Conservation (phyloP, 2,113 vertebrate genomes). For the Plestiodon gilberti region DNA sequence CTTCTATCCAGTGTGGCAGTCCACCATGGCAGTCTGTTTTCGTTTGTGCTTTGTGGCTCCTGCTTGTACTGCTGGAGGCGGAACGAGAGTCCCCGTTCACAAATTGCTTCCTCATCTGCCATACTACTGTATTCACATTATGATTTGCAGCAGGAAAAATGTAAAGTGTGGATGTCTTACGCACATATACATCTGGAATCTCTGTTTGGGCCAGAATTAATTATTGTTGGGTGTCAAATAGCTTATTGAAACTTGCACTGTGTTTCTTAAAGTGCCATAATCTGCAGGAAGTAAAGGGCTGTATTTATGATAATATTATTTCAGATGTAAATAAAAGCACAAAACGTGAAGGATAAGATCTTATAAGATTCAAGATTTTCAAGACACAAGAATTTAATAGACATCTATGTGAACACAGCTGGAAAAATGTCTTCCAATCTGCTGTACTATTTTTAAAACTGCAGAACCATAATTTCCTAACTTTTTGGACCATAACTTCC, state of each 20-base stretch:
- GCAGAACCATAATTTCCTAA: not conserved
- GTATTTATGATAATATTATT: not conserved
- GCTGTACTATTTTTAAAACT: conserved; percentile 21
- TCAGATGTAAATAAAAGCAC: not conserved
- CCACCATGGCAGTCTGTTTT: too few relatives aligned
- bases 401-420: not conserved
- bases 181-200: not conserved
- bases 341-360: not conserved
- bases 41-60: too few relatives aligned
- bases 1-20: too few relatives aligned
- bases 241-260: not conserved
- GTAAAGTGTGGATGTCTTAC: too few relatives aligned
- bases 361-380: not conserved
- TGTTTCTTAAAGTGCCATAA: not conserved
- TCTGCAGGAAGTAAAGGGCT: not conserved
- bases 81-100: too few relatives aligned
- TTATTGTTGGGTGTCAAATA: not conserved
- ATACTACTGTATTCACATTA: not conserved
- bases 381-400: not conserved
- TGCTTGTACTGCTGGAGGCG: too few relatives aligned
- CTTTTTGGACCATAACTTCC: not conserved
- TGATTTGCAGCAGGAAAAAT: too few relatives aligned
- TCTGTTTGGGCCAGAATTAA: not conserved
- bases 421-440: not conserved
- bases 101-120: too few relatives aligned